Conservation (phyloP, 2,888 invertebrate genomes). For the Megastigmus dorsalis region DNA sequence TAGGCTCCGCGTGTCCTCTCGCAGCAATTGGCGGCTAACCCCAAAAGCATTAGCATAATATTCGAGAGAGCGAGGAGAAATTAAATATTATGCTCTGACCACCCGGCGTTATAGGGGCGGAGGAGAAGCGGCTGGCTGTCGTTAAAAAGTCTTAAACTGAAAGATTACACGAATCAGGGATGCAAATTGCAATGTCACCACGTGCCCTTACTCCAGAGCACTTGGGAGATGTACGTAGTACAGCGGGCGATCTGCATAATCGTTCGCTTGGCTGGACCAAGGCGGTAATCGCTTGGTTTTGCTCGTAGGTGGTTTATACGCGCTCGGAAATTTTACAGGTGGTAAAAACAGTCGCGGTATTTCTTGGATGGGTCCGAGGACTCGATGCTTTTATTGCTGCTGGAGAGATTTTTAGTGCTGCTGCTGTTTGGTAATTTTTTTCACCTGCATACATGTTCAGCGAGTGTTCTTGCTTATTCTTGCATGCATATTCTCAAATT, state of each 20-base stretch:
- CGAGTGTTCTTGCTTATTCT: no score
- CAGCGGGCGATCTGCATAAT: constrained; percentile 4
- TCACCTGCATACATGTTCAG: no score
- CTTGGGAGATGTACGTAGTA: background rate
- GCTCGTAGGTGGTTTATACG: constrained; percentile 18
- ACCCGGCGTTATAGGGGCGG: constrained; percentile 1
- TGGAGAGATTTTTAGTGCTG: no score
- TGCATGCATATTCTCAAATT: no score
- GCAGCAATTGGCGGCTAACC: constrained; percentile 19
- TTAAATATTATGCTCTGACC: constrained; percentile 23
- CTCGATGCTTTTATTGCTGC: no score
- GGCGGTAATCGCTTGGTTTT: no score
- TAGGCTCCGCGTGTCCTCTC: constrained; percentile 16
- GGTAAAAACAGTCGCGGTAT: constrained; percentile 21
- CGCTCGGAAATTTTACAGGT: constrained; percentile 5
- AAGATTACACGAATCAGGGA: constrained; percentile 70
- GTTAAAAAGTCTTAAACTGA: constrained; percentile 58
- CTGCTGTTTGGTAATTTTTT: no score
- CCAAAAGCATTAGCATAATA: constrained; percentile 33
- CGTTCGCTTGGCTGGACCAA: background rate
- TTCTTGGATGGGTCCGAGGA: no score
- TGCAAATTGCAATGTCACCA: constrained; percentile 72
- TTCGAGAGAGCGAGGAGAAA: constrained; percentile 8
- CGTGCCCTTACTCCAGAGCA: constrained; percentile 46
- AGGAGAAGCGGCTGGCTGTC: background rate